A percentile compares a stretch with the other conserved stretches of the same genome.
Evolutionary conservation across 2,797 vertebrate genomes (phyloP).

Genomic region (Zalophus californianus): DNA sequence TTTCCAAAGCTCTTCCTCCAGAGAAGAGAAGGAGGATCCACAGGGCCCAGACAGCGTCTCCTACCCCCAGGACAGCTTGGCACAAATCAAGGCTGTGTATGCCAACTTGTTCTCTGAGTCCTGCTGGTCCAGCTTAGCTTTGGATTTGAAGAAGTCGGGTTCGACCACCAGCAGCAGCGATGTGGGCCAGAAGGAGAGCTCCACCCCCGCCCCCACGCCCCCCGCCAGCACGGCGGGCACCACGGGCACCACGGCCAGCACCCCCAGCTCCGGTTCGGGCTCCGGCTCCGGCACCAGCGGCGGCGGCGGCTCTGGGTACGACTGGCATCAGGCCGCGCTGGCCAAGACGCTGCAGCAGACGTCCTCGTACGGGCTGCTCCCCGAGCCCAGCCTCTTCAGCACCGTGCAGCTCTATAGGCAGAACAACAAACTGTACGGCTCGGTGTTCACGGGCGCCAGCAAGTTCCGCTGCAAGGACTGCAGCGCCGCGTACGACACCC

Average conservation of each 20-base stretch:
- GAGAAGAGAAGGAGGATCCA: conserved; percentile 93
- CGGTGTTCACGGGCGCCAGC: conserved; percentile 98
- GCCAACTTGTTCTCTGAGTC: conserved; percentile 98
- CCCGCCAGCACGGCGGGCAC: conserved; percentile 85
- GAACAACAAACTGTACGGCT: conserved; percentile 98
- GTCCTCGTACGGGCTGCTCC: conserved; percentile 95
- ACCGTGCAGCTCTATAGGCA: conserved; percentile 99
- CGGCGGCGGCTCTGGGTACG: conserved; percentile 91
- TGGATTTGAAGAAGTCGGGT: conserved; percentile 94
- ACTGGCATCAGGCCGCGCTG: conserved; percentile 95
- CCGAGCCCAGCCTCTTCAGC: conserved; percentile 98
- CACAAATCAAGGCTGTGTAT: conserved; percentile 98
- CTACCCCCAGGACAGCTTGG: conserved; percentile 97
- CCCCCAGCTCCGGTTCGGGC: conserved; percentile 77
- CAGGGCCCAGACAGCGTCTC: conserved; percentile 90
- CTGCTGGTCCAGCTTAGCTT: conserved; percentile 96
- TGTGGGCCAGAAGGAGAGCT: conserved; percentile 90
- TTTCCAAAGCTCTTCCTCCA: conserved; percentile 93
- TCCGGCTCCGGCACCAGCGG: conserved; percentile 77
- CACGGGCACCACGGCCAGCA: conserved; percentile 82
- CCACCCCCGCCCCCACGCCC: conserved; percentile 84
- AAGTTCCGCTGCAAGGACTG: conserved; percentile 99
- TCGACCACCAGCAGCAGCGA: conserved; percentile 89
- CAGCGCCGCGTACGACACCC: conserved; percentile 97
- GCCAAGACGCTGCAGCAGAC: conserved; percentile 98